Evolutionary conservation across 2,113 vertebrate species (phyloP).

Genomic region (Columba janthina): DNA sequence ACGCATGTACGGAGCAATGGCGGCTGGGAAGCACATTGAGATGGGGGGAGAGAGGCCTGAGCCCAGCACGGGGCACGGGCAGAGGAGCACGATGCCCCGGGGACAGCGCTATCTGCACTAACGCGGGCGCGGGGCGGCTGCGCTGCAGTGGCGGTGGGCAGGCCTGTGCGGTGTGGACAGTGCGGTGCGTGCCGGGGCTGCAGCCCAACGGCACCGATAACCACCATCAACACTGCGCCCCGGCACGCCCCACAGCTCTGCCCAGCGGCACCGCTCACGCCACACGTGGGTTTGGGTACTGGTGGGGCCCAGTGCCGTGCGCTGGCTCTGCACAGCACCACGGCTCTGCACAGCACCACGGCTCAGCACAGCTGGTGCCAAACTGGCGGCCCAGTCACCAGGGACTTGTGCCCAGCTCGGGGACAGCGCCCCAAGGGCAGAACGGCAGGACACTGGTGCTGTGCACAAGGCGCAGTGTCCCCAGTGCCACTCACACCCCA

Average conservation of each 20-base stretch:
- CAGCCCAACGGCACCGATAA: background rate
- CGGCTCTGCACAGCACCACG: background rate
- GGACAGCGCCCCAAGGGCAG: background rate
- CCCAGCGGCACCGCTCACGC: too few relatives aligned
- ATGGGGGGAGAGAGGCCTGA: slow-evolving; percentile 17
- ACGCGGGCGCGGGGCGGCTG: background rate
- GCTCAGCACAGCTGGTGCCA: background rate
- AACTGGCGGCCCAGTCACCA: background rate
- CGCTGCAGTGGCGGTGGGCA: background rate
- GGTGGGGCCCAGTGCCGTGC: background rate
- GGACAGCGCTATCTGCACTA: background rate
- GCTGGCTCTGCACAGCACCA: background rate
- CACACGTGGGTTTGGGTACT: background rate
- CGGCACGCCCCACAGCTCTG: too few relatives aligned
- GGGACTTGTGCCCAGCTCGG: background rate
- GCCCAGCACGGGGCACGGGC: background rate
- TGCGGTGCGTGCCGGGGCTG: background rate
- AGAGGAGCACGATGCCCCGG: background rate
- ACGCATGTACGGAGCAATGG: slow-evolving; percentile 33
- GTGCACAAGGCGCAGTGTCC: background rate
- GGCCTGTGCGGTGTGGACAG: background rate
- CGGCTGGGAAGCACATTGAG: slow-evolving; percentile 49
- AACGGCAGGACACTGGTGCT: background rate
- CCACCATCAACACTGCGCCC: background rate
- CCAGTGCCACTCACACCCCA: too few relatives aligned